Evolutionary conservation across 23 tunicate genomes (phyloP).

Genomic region (Trididemnum nubilum): DNA sequence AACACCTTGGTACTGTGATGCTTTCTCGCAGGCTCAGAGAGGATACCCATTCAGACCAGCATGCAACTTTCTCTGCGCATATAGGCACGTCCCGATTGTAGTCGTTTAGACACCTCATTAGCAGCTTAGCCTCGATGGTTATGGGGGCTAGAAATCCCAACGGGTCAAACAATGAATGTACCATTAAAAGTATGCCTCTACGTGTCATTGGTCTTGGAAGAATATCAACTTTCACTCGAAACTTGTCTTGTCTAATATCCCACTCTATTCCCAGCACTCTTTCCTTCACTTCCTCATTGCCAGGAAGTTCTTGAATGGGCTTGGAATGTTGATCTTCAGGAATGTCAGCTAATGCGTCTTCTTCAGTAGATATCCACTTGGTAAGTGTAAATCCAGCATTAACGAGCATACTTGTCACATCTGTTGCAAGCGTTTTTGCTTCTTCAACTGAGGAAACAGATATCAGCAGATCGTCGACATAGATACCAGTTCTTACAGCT

Average conservation of each 20-base stretch:
- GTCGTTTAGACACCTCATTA: background rate
- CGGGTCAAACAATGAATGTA: background rate
- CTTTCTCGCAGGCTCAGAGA: background rate
- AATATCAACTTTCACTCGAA: background rate
- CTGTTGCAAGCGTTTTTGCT: background rate
- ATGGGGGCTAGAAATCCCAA: background rate
- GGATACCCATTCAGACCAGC: background rate
- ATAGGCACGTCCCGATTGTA: background rate
- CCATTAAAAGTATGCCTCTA: background rate
- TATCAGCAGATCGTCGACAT: conserved; percentile 3
- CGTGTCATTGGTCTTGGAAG: background rate
- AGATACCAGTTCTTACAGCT: background rate
- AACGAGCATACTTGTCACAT: background rate
- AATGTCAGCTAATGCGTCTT: background rate
- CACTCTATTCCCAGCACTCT: background rate
- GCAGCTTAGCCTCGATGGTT: background rate
- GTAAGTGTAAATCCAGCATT: background rate
- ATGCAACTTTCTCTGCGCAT: background rate
- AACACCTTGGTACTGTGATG: background rate
- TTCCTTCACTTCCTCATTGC: background rate
- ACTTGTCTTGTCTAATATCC: background rate
- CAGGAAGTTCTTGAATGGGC: background rate
- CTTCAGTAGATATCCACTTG: background rate
- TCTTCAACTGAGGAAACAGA: background rate
- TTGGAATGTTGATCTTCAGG: background rate